Conservation (phyloP, 2,797 vertebrate genomes). For the Enteromius paludinosus region DNA sequence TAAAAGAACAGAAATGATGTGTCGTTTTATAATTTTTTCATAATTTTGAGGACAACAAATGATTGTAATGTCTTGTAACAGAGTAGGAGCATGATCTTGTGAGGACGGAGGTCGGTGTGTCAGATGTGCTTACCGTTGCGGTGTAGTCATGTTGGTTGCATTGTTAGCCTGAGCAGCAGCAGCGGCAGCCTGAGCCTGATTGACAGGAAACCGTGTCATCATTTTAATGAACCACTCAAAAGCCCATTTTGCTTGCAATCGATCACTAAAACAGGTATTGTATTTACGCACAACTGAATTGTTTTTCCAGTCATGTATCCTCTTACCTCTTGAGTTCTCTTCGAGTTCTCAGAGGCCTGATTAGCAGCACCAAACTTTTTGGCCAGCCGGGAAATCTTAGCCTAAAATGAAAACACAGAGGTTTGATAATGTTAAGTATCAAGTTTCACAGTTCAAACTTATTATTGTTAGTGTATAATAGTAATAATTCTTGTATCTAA, state of each 20-base stretch:
- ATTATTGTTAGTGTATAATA: not conserved
- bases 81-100: not conserved
- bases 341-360: constrained; percentile 87
- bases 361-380: constrained; percentile 94
- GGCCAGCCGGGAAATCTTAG: constrained; percentile 90
- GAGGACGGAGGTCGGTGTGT: not conserved
- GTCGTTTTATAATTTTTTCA: not conserved
- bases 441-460: not conserved
- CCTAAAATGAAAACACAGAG: constrained; percentile 72
- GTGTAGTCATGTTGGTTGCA: constrained; percentile 57
- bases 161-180: constrained; percentile 59
- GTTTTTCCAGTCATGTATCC: not conserved
- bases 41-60: not conserved
- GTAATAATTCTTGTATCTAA: not conserved
- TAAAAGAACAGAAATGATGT: constrained; percentile 68
- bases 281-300: not conserved
- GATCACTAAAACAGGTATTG: not conserved
- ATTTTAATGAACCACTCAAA: not conserved
- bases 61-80: not conserved
- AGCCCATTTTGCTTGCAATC: not conserved
- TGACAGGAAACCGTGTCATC: constrained; percentile 17
- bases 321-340: constrained; percentile 85
- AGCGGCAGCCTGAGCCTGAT: constrained; percentile 67
- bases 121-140: constrained; percentile 68
- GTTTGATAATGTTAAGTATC: constrained; percentile 5